Evolutionary conservation across 2,888 invertebrate genomes (phyloP), one percentile per base, ranked within the genome.

Genomic region (Lysandra bellargus): DNA sequence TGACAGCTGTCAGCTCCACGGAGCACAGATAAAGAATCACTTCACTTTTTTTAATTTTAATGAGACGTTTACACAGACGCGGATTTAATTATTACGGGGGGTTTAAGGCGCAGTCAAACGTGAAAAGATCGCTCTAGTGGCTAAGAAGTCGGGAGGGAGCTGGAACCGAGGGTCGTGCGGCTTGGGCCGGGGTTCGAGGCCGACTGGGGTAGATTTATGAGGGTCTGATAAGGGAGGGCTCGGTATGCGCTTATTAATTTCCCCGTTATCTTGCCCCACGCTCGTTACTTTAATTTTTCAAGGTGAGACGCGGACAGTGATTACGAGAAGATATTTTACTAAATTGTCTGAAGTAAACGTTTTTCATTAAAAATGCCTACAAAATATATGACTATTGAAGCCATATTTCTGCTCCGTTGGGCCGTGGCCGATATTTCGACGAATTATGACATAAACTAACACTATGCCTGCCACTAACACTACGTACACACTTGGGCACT

Each of bases 171-270:
- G 44, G 74, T 74, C 69, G 69, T 69, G 69, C 69, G 69, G n/a
- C 64, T 23, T 33, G 64, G 37, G 30, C 30, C 60, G 23, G 30
- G 79, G 79, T 75, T 75, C 60, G 40, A 9, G 61, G 75, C 53
- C 60, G 74, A 79, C 79, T 79, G 79, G 75, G 75, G 75, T 79
- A 74, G 79, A 79, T 74, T 74, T 57, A 75, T 79, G 30, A 30
- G 74, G 75, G 61, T 40, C 57, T 69, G 74, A 60, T 75, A 79
- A 79, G 74, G 44, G 74, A 17, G 53, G 33, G 49, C 7, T 57
- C 74, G 79, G 79, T 60, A 79, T 79, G 37, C 60, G 73, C 44
- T 74, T 79, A 79, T 79, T 79, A 79, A 79, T 79, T 79, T 75
- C 73, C 61, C 40, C 73, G 76, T 17, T 76, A 76, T 75, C 75